These are phyloP conservation scores for Conopomorpha cramerella DNA, from an alignment of 1,140 invertebrate genomes.

Conservation along the genomic window DNA sequence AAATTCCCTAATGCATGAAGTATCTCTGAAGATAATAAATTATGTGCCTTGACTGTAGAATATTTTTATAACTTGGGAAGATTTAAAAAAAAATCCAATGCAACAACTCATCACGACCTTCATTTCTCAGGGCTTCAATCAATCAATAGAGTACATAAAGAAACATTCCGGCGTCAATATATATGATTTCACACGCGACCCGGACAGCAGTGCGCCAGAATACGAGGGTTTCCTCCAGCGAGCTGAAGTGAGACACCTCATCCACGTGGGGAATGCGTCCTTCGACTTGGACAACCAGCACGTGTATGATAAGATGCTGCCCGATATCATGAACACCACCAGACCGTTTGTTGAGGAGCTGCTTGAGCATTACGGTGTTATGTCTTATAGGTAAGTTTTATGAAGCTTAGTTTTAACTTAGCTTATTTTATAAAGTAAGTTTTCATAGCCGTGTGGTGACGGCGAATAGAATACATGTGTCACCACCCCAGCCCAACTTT, in stretches of 20 bases:
- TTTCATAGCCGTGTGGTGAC: too few relatives aligned
- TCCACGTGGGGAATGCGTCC: conserved; percentile 51
- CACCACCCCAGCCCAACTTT: too few relatives aligned
- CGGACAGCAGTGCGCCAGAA: background rate
- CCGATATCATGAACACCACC: conserved; percentile 75
- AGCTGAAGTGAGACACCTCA: conserved; percentile 59
- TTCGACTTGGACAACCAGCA: conserved; percentile 32
- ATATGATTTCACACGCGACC: conserved; percentile 11
- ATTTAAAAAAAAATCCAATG: background rate
- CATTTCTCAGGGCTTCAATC: conserved; percentile 15
- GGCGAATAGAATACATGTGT: too few relatives aligned
- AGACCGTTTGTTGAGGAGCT: conserved; percentile 70
- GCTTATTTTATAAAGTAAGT: too few relatives aligned
- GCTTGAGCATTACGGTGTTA: conserved; percentile 63
- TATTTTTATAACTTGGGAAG: background rate
- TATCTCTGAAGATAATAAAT: background rate
- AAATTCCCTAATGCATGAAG: background rate
- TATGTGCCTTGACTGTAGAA: background rate
- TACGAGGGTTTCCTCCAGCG: conserved; percentile 59
- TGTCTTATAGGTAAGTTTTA: conserved; percentile 20
- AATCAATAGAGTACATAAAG: conserved; percentile 18
- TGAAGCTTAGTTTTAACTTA: too few relatives aligned
- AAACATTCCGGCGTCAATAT: conserved; percentile 11
- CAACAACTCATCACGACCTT: background rate
- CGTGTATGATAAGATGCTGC: conserved; percentile 66